phyloP scores from a whole-genome alignment of 2,797 vertebrate genomes.

The Siniperca obscura region DNA sequence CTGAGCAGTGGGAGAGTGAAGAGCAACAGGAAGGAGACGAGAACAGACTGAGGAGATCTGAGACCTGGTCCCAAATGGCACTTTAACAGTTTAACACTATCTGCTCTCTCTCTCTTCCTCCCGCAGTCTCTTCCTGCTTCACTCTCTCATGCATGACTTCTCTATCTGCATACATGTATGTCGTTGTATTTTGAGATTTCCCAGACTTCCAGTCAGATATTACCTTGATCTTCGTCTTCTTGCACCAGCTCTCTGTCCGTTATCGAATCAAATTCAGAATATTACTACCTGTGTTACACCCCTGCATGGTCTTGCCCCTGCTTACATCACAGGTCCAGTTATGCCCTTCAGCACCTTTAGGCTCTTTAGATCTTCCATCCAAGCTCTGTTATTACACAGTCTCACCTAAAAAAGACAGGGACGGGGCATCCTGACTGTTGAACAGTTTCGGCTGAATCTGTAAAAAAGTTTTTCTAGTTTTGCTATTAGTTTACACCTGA shows the following conservation, averaged over 20 bases:
- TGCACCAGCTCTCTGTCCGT: constrained; percentile 42
- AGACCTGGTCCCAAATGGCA: constrained; percentile 66
- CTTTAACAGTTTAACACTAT: constrained; percentile 66
- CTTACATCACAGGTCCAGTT: constrained; percentile 67
- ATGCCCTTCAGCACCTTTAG: constrained; percentile 31
- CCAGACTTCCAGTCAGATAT: constrained; percentile 3
- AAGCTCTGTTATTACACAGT: constrained; percentile 16
- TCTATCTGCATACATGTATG: constrained; percentile 24
- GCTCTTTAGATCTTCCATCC: constrained; percentile 36
- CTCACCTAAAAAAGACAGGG: constrained; percentile 3
- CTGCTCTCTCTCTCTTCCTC: constrained; percentile 19
- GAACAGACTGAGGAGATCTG: constrained; percentile 61
- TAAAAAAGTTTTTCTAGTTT: not conserved
- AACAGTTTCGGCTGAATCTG: not conserved
- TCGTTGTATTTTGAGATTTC: not conserved
- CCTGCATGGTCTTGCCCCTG: constrained; percentile 55
- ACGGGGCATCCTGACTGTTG: not conserved
- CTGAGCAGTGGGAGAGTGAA: constrained; percentile 62
- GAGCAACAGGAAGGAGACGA: constrained; percentile 60
- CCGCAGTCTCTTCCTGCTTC: not conserved
- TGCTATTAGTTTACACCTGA: not conserved
- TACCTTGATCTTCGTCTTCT: constrained; percentile 25
- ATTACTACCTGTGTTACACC: constrained; percentile 17
- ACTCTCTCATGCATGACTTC: constrained; percentile 19
- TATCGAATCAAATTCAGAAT: constrained; percentile 39